Evolutionary conservation across 2,797 vertebrate species (phyloP), one percentile per base, ranked within the genome.

Genomic region (Sciurus carolinensis): DNA sequence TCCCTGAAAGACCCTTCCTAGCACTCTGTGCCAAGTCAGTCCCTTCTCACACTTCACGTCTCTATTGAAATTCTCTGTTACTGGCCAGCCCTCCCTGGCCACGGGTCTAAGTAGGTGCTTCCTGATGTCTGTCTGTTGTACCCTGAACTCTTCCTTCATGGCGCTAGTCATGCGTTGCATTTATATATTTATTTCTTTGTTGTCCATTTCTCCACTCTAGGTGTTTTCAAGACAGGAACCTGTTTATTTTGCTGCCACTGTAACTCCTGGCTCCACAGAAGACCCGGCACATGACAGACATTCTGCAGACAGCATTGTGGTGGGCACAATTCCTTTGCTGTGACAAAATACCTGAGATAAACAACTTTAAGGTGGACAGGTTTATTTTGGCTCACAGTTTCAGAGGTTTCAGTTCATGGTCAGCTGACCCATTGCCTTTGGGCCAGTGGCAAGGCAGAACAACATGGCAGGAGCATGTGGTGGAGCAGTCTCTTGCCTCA

Each of bases 271-370:
- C 14, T 44, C 69, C 59, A 8, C 18, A 30, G 14, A 39, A 28
- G 71, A 28, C 28, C 11, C 1, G 0, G 73, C 20, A 11, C 7
- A 11, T 18, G 11, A 33, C 1, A 81, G 33, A 26, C 0, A 0
- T 26, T 15, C 22, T 77, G 54, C 14, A 17, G 0, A 26, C 15
- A 17, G 50, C 14, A 13, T 12, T 57, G 20, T 15, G 11, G 7
- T 50, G 9, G 77, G 3, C 50, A 79, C 17, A 15, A n/a, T 79
- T 79, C 50, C 76, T 24, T 54, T 54, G 30, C 76, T 54, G 50
- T 57, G 77, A 57, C 50, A 57, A 39, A 13, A 57, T 33, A 50
- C 73, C 47, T 10, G 47, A 76, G 44, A 18, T 10, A 3, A 26
- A 33, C 47, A 18, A 15, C 73, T 47, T 50, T 33, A 33, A 47